phyloP scores from a whole-genome alignment of 2,888 invertebrate species.

The Aproaerema taeniolella region DNA sequence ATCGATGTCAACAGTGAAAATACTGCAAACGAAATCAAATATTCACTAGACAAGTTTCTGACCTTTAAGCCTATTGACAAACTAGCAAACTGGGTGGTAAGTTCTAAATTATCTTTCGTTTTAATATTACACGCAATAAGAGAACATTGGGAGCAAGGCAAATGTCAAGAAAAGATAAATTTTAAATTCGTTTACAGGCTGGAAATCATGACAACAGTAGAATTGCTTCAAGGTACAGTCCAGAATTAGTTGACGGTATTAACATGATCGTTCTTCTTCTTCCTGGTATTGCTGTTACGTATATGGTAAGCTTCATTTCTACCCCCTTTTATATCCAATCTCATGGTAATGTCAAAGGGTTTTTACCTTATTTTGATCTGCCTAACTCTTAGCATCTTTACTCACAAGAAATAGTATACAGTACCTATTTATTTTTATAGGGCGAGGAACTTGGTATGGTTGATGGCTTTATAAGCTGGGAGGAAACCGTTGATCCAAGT shows the following conservation, averaged over 20 bases:
- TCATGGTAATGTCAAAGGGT: too few relatives aligned
- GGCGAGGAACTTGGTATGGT: slow-evolving; percentile 92
- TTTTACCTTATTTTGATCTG: too few relatives aligned
- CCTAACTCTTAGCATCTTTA: too few relatives aligned
- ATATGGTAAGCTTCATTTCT: slow-evolving; percentile 72
- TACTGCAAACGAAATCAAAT: slow-evolving; percentile 78
- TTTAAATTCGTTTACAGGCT: slow-evolving; percentile 72
- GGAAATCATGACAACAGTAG: slow-evolving; percentile 83
- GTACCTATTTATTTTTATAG: too few relatives aligned
- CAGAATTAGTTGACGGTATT: slow-evolving; percentile 80
- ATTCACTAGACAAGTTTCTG: slow-evolving; percentile 80
- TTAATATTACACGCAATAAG: too few relatives aligned
- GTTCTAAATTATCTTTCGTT: too few relatives aligned
- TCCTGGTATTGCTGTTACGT: slow-evolving; percentile 86
- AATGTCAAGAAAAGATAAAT: too few relatives aligned
- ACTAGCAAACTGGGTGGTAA: slow-evolving; percentile 87
- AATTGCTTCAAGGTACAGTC: slow-evolving; percentile 79
- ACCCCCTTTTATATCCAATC: too few relatives aligned
- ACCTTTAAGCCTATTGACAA: slow-evolving; percentile 78
- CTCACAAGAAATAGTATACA: too few relatives aligned
- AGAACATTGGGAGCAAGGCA: too few relatives aligned
- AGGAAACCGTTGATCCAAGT: slow-evolving; percentile 81
- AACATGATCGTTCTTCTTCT: slow-evolving; percentile 84
- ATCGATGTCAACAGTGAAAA: slow-evolving; percentile 76
- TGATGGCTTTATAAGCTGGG: slow-evolving; percentile 81